phyloP scores from a whole-genome alignment of 2,888 invertebrate species.

The Patella pellucida region DNA sequence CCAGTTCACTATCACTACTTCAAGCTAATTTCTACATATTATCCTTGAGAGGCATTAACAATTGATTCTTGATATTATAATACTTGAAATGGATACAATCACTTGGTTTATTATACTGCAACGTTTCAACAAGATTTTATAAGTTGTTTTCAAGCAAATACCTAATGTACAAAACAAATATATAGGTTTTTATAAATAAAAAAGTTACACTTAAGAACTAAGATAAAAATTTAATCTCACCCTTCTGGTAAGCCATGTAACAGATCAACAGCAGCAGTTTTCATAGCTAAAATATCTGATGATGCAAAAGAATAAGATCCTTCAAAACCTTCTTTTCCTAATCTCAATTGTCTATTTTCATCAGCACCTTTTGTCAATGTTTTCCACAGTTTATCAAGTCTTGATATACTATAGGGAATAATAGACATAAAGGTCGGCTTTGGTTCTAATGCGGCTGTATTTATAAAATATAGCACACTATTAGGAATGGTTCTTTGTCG shows the following conservation, averaged over 20 bases:
- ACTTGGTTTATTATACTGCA: no score
- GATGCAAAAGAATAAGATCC: constrained; percentile 14
- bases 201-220: no score
- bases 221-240: no score
- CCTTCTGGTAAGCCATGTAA: background rate
- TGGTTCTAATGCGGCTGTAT: constrained; percentile 23
- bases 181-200: no score
- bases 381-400: constrained; percentile 38
- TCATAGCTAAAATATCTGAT: constrained; percentile 16
- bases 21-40: no score
- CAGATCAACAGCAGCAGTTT: constrained; percentile 16
- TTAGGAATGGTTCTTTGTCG: constrained; percentile 45
- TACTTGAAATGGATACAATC: no score
- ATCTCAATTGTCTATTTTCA: background rate
- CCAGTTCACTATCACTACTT: no score
- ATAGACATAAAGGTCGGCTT: constrained; percentile 44
- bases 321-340: background rate
- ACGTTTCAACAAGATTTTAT: no score
- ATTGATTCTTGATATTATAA: no score
- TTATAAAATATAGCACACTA: constrained; percentile 48
- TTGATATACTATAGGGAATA: constrained; percentile 40
- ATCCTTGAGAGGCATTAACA: no score
- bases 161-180: no score
- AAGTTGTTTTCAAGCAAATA: no score
- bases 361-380: constrained; percentile 1